Evolutionary conservation across 1,140 invertebrate genomes (phyloP).

Genomic region (Drosophila mayri): DNA sequence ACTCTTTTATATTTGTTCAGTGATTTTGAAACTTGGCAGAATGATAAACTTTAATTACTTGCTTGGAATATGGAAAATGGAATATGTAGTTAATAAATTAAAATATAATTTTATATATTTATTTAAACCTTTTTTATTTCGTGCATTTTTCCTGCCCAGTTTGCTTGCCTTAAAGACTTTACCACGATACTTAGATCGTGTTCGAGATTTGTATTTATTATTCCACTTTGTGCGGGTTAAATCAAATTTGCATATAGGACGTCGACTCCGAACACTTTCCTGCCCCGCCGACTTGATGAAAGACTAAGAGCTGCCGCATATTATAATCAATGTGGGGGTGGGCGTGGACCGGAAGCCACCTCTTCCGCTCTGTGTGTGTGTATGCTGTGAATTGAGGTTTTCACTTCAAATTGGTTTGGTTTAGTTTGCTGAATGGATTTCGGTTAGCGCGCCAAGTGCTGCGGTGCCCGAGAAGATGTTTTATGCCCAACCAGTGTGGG

Average conservation of each 20-base stretch:
- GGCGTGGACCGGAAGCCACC: neutral
- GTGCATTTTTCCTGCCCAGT: neutral
- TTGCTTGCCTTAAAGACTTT: conserved; percentile 7
- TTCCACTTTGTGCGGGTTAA: conserved; percentile 64
- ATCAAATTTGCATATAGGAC: conserved; percentile 69
- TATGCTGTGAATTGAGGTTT: conserved; percentile 59
- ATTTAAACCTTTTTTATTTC: neutral
- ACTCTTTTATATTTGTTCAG: neutral
- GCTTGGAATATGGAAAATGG: no score
- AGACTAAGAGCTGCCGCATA: conserved; percentile 54
- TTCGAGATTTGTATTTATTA: conserved; percentile 65
- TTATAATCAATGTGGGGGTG: conserved; percentile 54
- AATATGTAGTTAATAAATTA: neutral
- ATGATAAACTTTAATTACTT: no score
- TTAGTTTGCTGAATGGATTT: conserved; percentile 73
- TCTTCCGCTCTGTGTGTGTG: conserved; percentile 11
- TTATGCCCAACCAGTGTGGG: conserved; percentile 10
- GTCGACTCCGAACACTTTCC: conserved; percentile 31
- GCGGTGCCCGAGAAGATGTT: conserved; percentile 40
- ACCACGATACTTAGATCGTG: conserved; percentile 39
- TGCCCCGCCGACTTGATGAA: conserved; percentile 48
- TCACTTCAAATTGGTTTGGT: conserved; percentile 69
- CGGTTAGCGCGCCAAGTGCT: conserved; percentile 53
- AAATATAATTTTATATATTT: no score
- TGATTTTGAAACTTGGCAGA: neutral